Percentiles rank a stretch among this genome's conserved stretches.
Conservation (phyloP, 2,888 invertebrate species). For the Mellilla xanthometata region DNA sequence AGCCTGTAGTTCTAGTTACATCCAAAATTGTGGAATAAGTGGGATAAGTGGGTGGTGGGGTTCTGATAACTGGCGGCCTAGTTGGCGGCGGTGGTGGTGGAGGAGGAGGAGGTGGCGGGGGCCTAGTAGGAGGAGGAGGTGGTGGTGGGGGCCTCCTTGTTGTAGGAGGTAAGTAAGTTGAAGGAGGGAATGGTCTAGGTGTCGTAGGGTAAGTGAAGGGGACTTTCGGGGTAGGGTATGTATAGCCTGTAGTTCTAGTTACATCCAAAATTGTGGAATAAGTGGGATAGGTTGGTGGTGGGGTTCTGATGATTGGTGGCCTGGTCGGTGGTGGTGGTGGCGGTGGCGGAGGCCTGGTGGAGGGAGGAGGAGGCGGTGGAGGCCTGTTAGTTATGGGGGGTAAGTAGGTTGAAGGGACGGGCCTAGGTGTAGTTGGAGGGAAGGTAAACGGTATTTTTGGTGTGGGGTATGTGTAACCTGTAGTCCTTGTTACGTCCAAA, state of each 20-base stretch:
- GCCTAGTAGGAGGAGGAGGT: slow-evolving; percentile 29
- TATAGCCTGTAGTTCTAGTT: slow-evolving; percentile 51
- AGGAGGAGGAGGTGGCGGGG: slow-evolving; percentile 28
- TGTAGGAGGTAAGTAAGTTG: slow-evolving; percentile 23
- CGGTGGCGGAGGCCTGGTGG: slow-evolving; percentile 23
- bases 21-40: slow-evolving; percentile 29
- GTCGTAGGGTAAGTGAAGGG: slow-evolving; percentile 45
- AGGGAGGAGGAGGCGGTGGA: slow-evolving; percentile 19
- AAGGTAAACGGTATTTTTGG: slow-evolving; percentile 38
- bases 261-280: slow-evolving; percentile 35
- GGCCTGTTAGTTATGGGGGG: slow-evolving; percentile 26
- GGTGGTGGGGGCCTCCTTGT: slow-evolving; percentile 15
- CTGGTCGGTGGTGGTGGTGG: slow-evolving; percentile 27
- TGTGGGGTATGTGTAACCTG: slow-evolving; percentile 51
- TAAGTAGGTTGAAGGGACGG: slow-evolving; percentile 18
- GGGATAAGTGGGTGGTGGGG: slow-evolving; percentile 32
- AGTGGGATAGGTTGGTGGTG: slow-evolving; percentile 21
- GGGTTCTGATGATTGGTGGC: slow-evolving; percentile 20
- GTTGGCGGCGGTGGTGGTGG: slow-evolving; percentile 26
- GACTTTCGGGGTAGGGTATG: slow-evolving; percentile 50
- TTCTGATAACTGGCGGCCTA: slow-evolving; percentile 21
- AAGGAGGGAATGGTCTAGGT: slow-evolving; percentile 28
- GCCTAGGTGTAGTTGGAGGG: slow-evolving; percentile 24
- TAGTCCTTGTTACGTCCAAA: slow-evolving; percentile 36
- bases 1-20: slow-evolving; percentile 47